Conservation (phyloP, 2,888 invertebrate genomes). For the Mayetiola destructor region DNA sequence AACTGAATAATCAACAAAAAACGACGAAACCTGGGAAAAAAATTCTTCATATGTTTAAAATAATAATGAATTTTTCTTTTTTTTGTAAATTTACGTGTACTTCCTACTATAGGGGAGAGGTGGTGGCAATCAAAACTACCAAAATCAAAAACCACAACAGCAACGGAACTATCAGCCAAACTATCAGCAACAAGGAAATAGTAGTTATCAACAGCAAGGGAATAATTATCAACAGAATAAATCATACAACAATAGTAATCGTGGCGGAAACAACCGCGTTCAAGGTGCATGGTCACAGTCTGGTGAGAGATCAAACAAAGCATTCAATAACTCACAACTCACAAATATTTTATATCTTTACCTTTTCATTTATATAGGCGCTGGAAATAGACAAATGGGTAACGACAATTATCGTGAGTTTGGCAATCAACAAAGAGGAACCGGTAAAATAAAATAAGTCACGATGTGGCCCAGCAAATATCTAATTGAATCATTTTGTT, state of each 20-base stretch:
- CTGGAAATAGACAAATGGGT: no score
- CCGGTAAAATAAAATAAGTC: no score
- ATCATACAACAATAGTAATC: constrained; percentile 18
- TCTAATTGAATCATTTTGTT: no score
- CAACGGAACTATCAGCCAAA: constrained; percentile 16
- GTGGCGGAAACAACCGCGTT: constrained; percentile 32
- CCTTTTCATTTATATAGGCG: no score
- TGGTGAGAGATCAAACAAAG: no score
- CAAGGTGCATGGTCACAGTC: constrained; percentile 32
- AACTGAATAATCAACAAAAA: no score
- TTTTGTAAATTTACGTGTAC: neutral
- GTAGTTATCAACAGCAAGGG: constrained; percentile 9
- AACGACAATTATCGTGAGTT: constrained; percentile 29
- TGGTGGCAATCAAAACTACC: constrained; percentile 16
- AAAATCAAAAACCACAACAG: constrained; percentile 15
- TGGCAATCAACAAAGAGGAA: constrained; percentile 32
- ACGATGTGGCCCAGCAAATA: no score
- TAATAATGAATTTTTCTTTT: no score
- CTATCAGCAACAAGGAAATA: constrained; percentile 7
- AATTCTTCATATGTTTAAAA: no score
- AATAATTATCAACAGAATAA: constrained; percentile 14
- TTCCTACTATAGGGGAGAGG: constrained; percentile 10
- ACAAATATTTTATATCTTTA: no score
- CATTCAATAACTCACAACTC: no score
- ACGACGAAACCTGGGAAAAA: no score